Evolutionary conservation across 1,140 invertebrate genomes (phyloP).

Genomic region (Euura saliciscinereae): DNA sequence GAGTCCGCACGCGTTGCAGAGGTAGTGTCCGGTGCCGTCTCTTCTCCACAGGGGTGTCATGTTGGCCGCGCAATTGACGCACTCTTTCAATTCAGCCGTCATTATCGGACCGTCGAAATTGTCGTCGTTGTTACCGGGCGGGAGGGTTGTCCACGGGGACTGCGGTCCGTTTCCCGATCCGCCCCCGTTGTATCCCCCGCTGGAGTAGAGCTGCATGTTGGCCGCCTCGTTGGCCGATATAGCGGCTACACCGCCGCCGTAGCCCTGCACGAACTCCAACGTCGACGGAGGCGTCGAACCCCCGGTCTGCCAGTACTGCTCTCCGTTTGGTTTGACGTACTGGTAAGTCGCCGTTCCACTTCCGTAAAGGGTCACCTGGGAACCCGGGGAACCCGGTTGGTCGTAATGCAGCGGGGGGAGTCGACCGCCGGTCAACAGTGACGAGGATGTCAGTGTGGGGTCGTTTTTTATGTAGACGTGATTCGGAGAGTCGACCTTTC

Average conservation of each 20-base stretch:
- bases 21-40: constrained; percentile 87
- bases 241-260: constrained; percentile 33
- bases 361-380: constrained; percentile 63
- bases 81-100: constrained; percentile 73
- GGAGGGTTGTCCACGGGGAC: constrained; percentile 40
- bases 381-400: constrained; percentile 59
- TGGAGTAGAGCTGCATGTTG: constrained; percentile 43
- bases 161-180: constrained; percentile 33
- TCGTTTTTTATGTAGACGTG: constrained; percentile 61
- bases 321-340: constrained; percentile 44
- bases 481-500: constrained; percentile 48
- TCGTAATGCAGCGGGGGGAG: constrained; percentile 60
- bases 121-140: constrained; percentile 38
- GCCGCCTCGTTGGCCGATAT: constrained; percentile 42
- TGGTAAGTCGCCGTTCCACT: constrained; percentile 52
- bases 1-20: constrained; percentile 88
- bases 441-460: constrained; percentile 63
- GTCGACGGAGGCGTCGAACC: constrained; percentile 39
- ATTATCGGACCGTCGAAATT: constrained; percentile 44
- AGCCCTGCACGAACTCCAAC: constrained; percentile 45
- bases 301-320: constrained; percentile 42
- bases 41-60: constrained; percentile 87
- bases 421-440: constrained; percentile 49
- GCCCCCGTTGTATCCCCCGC: constrained; percentile 42
- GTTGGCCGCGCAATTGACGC: constrained; percentile 87